Evolutionary conservation across 2,888 invertebrate species (phyloP).

Genomic region (Euplexia lucipara): DNA sequence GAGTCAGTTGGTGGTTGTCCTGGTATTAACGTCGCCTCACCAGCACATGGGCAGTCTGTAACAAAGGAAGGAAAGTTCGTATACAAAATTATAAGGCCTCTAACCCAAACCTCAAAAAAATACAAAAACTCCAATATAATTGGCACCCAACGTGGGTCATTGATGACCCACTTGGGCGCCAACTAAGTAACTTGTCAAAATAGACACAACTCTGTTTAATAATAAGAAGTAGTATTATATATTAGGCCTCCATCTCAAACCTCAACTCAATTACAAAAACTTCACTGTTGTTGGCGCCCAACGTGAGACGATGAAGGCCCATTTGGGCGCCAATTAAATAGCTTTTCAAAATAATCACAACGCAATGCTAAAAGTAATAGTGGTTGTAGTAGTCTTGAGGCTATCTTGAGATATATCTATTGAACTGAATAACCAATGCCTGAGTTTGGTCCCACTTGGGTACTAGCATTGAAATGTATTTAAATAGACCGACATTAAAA

Average conservation of each 20-base stretch:
- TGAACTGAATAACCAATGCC: neutral
- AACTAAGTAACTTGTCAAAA: neutral
- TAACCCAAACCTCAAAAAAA: no score
- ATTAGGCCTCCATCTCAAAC: no score
- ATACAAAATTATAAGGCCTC: no score
- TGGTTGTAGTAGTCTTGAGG: no score
- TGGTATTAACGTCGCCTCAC: slow-evolving; percentile 78
- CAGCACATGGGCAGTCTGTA: slow-evolving; percentile 85
- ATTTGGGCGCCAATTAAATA: slow-evolving; percentile 29
- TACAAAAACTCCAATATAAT: neutral
- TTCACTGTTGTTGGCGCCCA: no score
- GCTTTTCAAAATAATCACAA: no score
- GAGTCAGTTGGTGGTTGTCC: slow-evolving; percentile 81
- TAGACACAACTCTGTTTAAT: no score
- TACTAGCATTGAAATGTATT: neutral
- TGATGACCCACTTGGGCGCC: slow-evolving; percentile 21
- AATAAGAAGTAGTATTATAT: no score
- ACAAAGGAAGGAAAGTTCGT: slow-evolving; percentile 8
- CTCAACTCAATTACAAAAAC: no score
- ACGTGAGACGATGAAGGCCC: neutral
- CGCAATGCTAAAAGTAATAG: no score
- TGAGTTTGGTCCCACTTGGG: slow-evolving; percentile 6
- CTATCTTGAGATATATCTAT: no score
- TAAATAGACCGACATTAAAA: no score
- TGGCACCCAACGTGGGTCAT: neutral